These are phyloP conservation scores for Pelodiscus sinensis DNA, from an alignment of 2,113 vertebrate genomes.

Conservation along the genomic window DNA sequence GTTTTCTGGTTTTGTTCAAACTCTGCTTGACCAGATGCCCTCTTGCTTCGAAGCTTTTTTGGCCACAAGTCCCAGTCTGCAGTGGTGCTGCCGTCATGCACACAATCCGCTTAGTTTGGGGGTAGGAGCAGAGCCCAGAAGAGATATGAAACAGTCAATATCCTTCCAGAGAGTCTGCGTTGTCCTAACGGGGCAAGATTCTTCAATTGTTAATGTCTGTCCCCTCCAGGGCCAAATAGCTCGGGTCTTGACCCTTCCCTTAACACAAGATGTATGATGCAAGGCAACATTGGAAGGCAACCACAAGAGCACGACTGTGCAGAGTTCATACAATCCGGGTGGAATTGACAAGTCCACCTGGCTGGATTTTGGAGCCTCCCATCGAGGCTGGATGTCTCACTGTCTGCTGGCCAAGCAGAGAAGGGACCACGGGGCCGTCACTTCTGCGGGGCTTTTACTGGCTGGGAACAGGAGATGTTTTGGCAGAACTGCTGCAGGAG, in stretches of 20 bases:
- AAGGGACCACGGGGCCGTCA: background rate
- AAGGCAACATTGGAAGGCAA: background rate
- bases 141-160: background rate
- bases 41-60: background rate
- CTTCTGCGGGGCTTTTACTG: accelerated
- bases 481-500: background rate
- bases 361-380: background rate
- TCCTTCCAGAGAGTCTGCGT: background rate
- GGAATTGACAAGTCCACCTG: background rate
- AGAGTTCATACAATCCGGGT: background rate
- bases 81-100: background rate
- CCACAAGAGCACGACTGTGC: no score
- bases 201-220: background rate
- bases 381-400: background rate
- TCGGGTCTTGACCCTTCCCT: background rate
- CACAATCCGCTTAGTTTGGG: background rate
- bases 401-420: background rate
- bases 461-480: background rate
- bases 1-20: background rate
- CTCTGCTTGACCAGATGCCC: background rate
- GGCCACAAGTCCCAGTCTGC: background rate
- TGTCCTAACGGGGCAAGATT: accelerated
- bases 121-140: background rate
- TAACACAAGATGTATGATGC: accelerated
- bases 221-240: background rate